These are phyloP conservation scores for Urocynchramus pylzowi DNA, from an alignment of 2,113 vertebrate genomes.

Conservation along the genomic window DNA sequence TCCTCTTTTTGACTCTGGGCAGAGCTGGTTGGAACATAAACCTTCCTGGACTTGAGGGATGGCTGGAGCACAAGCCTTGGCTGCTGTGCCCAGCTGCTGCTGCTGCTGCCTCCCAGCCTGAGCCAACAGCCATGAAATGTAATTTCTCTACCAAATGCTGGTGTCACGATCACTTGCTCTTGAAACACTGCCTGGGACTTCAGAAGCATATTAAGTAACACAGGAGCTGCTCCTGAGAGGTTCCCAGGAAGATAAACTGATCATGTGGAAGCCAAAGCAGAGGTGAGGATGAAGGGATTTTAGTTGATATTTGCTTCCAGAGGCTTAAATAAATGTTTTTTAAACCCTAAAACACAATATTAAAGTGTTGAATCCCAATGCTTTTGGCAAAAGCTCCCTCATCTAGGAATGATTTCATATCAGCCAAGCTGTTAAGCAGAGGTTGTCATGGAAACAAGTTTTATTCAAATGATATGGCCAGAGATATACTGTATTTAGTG, in stretches of 20 bases:
- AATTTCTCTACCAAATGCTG: conserved; percentile 35
- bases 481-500: conserved; percentile 67
- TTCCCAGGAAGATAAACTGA: conserved; percentile 33
- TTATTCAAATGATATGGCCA: conserved; percentile 68
- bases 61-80: background rate
- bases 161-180: conserved; percentile 52
- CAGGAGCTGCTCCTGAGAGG: background rate
- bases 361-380: conserved; percentile 30
- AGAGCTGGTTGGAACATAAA: background rate
- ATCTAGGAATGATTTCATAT: conserved; percentile 71
- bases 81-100: conserved; percentile 31
- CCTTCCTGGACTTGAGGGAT: background rate
- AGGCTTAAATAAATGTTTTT: conserved; percentile 45
- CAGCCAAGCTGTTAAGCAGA: conserved; percentile 69
- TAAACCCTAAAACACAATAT: conserved; percentile 24
- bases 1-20: background rate
- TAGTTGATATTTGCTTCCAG: conserved; percentile 38
- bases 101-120: background rate
- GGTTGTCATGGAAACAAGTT: conserved; percentile 78
- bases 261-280: background rate
- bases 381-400: conserved; percentile 66
- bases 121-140: conserved; percentile 36
- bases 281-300: conserved; percentile 46
- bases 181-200: conserved; percentile 52
- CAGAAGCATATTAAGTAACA: conserved; percentile 50